Evolutionary conservation across 2,113 vertebrate genomes (phyloP).

Genomic region (Tricholaema leucomelas): DNA sequence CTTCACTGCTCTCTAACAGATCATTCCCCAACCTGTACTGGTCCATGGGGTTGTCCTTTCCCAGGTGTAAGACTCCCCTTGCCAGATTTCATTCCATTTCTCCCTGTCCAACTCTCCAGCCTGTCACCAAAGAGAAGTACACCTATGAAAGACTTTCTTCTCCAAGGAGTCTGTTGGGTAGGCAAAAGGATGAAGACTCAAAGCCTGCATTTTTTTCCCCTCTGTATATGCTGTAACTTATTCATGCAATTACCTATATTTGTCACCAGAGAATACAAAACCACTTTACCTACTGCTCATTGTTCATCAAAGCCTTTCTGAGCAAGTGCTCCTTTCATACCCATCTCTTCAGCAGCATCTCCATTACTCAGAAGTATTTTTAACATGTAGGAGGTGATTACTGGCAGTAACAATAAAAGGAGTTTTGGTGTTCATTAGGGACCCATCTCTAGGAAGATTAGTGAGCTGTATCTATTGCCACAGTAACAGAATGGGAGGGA

Average conservation of each 20-base stretch:
- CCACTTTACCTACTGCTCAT: background rate
- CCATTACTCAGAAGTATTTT: background rate
- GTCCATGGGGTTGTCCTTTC: no score
- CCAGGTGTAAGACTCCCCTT: no score
- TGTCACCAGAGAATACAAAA: background rate
- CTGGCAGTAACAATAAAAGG: background rate
- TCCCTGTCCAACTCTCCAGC: no score
- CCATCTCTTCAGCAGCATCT: background rate
- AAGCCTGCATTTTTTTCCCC: rapidly evolving
- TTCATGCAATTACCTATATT: background rate
- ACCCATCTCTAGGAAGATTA: background rate
- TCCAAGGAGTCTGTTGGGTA: background rate
- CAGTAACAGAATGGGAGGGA: no score
- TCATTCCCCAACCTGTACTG: no score
- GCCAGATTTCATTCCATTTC: no score
- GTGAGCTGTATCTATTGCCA: background rate
- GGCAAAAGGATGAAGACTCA: background rate
- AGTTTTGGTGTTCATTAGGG: background rate
- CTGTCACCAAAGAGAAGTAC: background rate
- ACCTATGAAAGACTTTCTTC: background rate
- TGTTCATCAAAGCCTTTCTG: background rate
- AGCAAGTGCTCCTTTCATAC: background rate
- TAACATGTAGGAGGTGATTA: background rate
- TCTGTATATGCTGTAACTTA: background rate
- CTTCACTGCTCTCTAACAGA: no score